Base-by-base conservation (phyloP, 2,888 invertebrate genomes). In the Nemurella pictetii region DNA sequence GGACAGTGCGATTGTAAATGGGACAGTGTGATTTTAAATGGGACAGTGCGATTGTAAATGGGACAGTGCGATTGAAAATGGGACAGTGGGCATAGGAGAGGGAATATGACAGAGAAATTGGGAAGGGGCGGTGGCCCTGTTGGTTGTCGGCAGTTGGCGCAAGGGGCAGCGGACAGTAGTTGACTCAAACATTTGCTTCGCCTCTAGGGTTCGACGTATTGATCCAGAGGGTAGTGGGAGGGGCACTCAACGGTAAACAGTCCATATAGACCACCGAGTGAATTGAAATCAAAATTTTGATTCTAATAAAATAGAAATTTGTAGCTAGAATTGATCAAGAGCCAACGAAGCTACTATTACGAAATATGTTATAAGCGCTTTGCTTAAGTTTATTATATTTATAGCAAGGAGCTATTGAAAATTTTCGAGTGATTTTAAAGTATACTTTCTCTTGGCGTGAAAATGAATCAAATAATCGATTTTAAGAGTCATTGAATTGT, bases 101-200 rank as follows among this genome's bases (percentile, higher is more conserved):
- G 32, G 32, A 15, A 2, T 75, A 9, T 7, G 55, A 15, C 15
- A 15, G 15, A 9, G 75, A 26, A 1, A 28, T n/a, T 75, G 15
- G 75, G 28, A 75, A 15, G 9, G 75, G 75, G 75, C 0, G 26
- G 28, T 3, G 26, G 7, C 15, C 75, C 75, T 1, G 55, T 36
- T 36, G 7, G 55, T 36, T 15, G 15, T 25, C 0, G 75, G 75
- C 26, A 2, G 25, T 25, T 7, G 28, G 75, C 28, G 9, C 28
- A 75, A 2, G 55, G 55, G 55, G 55, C 55, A 55, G 7, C 26
- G 75, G 75, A 27, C 75, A 75, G 75, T n/a, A n/a, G n/a, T 28
- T 75, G 75, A 26, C 75, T 75, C 26, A 28, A 75, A 75, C 75
- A 75, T 12, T 75, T 75, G 75, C 75, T 75, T 75, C 28, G 75